Base-by-base conservation (phyloP, 2,113 vertebrate genomes). In the Hyaena hyaena region DNA sequence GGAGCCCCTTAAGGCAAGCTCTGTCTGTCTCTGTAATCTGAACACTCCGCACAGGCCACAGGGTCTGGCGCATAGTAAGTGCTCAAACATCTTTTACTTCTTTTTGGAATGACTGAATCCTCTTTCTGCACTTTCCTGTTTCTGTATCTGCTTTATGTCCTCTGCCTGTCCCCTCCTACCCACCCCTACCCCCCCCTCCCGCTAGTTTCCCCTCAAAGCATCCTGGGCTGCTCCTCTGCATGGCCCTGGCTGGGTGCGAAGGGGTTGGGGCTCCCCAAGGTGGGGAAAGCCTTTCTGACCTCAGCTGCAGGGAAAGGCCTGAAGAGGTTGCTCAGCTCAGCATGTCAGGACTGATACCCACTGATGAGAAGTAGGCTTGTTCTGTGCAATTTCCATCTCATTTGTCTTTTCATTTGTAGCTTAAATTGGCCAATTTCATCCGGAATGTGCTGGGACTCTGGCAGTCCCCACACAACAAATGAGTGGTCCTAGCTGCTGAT, bases 321-420 rank as follows among this genome's bases (percentile, higher is more conserved):
- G n/a, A 81, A 39, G 58, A 79, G n/a, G 76, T 8, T 68, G 48
- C 82, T 12, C 6, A 2, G 63, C 90, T 76, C 92, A 43, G 33
- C 17, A 1, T 63, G 94, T 95, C 93, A 61, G 92, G 81, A 77
- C 55, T 21, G 48, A 93, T 71, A 55, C 88, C 92, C 81, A n/a
- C 81, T 76, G 95, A 77, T n/a, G 69, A 94, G 91, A 24, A 89
- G 61, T 14, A 85, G 11, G 39, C 96, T 73, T 33, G 93, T 92
- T 96, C 93, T 31, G 88, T 50, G 61, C 96, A 86, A 2, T 77
- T 98, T 96, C 96, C 94, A 88, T 43, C 71, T 96, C n/a, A 61
- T 97, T 95, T 96, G 79, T 93, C 80, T 95, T 84, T 93, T 93
- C 93, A 55, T 96, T 97, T 96, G 15, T 35, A 94, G 95, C 76